These are phyloP conservation scores for Synanthedon vespiformis DNA, from an alignment of 2,888 invertebrate species.

Conservation along the genomic window DNA sequence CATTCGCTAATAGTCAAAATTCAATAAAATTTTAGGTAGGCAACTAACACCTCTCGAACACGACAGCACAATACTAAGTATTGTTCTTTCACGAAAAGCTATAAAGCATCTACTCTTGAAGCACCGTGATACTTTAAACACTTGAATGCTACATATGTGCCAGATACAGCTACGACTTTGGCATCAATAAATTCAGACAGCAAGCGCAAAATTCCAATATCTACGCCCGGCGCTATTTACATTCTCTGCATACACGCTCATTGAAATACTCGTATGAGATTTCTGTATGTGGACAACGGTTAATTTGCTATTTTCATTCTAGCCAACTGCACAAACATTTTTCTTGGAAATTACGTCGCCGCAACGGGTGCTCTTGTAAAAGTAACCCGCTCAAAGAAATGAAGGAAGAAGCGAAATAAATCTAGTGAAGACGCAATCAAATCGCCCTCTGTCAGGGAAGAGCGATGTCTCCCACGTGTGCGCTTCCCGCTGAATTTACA, in stretches of 20 bases:
- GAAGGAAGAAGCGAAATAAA: constrained; percentile 26
- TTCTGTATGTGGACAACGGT: not conserved
- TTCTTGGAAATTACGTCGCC: constrained; percentile 5
- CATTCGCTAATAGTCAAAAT: not conserved
- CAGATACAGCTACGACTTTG: constrained; percentile 2
- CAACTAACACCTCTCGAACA: too few species aligned
- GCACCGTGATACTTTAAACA: too few species aligned
- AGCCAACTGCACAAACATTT: not conserved
- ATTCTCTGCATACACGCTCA: constrained; percentile 2
- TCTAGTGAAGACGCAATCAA: constrained; percentile 39
- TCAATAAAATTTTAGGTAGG: too few species aligned
- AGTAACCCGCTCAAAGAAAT: constrained; percentile 15
- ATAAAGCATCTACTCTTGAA: too few species aligned
- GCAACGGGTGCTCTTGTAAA: constrained; percentile 5
- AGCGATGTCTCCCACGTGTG: constrained; percentile 34
- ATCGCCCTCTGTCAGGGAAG: constrained; percentile 24
- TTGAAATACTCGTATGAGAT: not conserved
- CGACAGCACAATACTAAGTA: too few species aligned
- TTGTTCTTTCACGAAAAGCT: too few species aligned
- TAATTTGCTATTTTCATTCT: not conserved
- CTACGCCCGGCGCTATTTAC: constrained; percentile 17
- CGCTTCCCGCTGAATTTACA: constrained; percentile 30
- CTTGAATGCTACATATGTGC: too few species aligned
- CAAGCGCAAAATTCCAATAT: constrained; percentile 34
- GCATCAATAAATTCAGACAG: constrained; percentile 29